A percentile compares a stretch with the other conserved stretches of the same genome.
Evolutionary conservation across 1,140 invertebrate species (phyloP).

Genomic region (Caenorhabditis tropicalis): DNA sequence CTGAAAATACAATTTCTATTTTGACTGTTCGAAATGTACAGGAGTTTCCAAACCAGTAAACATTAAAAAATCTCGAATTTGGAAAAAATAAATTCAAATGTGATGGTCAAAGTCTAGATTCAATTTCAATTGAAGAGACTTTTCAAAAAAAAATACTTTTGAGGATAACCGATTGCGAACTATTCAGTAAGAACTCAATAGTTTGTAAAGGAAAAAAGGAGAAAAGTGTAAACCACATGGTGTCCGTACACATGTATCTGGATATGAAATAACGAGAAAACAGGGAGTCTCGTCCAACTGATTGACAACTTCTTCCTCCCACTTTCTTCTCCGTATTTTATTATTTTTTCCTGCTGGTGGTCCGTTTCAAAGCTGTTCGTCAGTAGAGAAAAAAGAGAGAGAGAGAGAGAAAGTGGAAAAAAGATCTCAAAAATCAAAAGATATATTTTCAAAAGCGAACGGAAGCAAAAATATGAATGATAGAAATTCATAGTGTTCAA

Average conservation of each 20-base stretch:
- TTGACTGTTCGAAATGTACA: no score
- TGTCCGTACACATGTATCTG: slow-evolving; percentile 39
- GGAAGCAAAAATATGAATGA: background rate
- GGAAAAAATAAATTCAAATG: no score
- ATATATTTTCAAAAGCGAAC: no score
- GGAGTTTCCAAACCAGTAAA: no score
- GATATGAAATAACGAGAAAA: slow-evolving; percentile 37
- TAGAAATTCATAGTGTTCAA: background rate
- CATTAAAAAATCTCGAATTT: no score
- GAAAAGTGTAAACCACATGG: slow-evolving; percentile 14
- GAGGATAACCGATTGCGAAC: no score
- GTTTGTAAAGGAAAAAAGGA: background rate
- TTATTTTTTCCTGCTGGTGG: background rate
- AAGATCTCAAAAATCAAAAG: background rate
- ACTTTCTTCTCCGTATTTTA: background rate
- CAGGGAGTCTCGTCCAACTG: slow-evolving; percentile 22
- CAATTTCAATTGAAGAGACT: no score
- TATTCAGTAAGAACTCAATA: background rate
- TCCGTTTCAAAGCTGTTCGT: background rate
- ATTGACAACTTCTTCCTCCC: slow-evolving; percentile 13
- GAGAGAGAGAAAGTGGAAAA: background rate
- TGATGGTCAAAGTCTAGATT: no score
- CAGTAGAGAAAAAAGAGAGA: background rate
- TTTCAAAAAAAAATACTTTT: no score
- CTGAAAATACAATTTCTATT: no score